Evolutionary conservation across 1,140 invertebrate species (phyloP), one percentile per base, ranked within the genome.

Genomic region (Calliopsis andreniformis): DNA sequence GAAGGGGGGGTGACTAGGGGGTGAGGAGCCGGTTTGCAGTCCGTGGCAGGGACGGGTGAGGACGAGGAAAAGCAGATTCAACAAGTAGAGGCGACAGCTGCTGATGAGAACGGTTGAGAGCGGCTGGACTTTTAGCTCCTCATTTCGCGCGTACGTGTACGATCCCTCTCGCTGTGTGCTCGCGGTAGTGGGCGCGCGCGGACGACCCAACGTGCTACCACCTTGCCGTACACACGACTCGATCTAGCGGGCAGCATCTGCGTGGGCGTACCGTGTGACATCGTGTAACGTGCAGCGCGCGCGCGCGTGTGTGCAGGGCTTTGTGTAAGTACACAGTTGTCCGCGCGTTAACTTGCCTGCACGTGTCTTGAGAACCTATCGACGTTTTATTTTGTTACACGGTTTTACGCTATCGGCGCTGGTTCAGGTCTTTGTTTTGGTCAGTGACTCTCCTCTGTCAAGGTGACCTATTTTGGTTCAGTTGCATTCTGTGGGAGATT

Each of bases 61-160:
- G 59, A 56, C 30, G 56, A 64, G 67, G 67, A 77, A 77, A 77
- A 68, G 80, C 49, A 68, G 76, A 84, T 82, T 84, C 82, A 84
- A 84, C 83, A 84, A 83, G 83, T 84, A 80, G 78, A 82, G 63
- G 45, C 71, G 69, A 82, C 80, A 82, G 80, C 78, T 73, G 78
- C 63, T 82, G 72, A 80, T 70, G 66, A 82, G 82, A 76, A 42
- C 56, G 73, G 66, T 43, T 67, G 47, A 69, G 67, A 70, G 75
- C 69, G 56, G 47, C 75, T 53, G 49, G 66, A 76, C 71, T 73
- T 82, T 82, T 76, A 72, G 62, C 72, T 76, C 64, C 64, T 79
- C 64, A 55, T 77, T 71, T 70, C 67, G 56, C 47, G 20, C 28
- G 45, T 23, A 76, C 58, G 23, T 23, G n/a, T 23, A 4, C 4